phyloP scores from a whole-genome alignment of 2,113 vertebrate genomes.

The Emydura subglobosa region DNA sequence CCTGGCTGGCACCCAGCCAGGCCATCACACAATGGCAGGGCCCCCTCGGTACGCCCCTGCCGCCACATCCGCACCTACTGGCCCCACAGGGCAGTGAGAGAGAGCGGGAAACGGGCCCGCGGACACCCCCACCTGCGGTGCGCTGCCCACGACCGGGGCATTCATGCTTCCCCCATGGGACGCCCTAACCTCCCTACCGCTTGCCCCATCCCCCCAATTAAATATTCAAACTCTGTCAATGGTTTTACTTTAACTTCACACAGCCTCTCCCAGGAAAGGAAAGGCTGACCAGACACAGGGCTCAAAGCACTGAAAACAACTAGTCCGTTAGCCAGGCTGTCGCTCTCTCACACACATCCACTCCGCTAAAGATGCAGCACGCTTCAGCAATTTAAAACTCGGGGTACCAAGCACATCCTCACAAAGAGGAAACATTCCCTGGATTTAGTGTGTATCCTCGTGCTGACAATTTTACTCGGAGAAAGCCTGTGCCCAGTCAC shows the following conservation, averaged over 20 bases:
- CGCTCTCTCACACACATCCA: not conserved
- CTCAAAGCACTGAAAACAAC: not conserved
- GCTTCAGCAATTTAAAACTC: not conserved
- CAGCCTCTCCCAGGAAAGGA: not conserved
- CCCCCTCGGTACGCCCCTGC: too few relatives aligned
- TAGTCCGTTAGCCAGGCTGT: not conserved
- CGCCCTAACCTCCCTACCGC: too few relatives aligned
- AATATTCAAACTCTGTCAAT: too few relatives aligned
- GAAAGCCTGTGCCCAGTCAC: not conserved
- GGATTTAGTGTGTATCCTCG: not conserved
- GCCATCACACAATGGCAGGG: too few relatives aligned
- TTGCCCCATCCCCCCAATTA: too few relatives aligned
- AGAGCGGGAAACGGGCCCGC: too few relatives aligned
- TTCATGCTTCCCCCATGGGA: too few relatives aligned
- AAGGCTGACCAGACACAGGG: not conserved
- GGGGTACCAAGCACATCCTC: rapidly evolving
- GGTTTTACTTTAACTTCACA: not conserved
- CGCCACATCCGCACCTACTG: too few relatives aligned
- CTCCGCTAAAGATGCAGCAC: not conserved
- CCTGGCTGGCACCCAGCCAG: too few relatives aligned
- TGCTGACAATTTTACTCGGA: not conserved
- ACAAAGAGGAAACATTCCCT: not conserved
- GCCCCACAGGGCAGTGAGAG: too few relatives aligned
- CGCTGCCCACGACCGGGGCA: too few relatives aligned
- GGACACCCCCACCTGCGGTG: too few relatives aligned